Base-by-base conservation (phyloP, 1,140 invertebrate genomes). In the Dicyema japonicum region DNA sequence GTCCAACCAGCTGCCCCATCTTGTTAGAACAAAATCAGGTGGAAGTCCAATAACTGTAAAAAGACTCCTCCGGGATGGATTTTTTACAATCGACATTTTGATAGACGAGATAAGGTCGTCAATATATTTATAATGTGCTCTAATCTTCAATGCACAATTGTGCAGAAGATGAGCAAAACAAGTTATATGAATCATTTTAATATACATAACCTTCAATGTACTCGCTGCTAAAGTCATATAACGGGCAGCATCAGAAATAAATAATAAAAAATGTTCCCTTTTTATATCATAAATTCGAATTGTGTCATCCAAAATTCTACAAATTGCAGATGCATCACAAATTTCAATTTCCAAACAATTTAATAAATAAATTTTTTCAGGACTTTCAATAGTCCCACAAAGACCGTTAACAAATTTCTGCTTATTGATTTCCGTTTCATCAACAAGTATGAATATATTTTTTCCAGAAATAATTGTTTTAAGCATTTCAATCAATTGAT, bases 11-110 rank as follows among this genome's bases (percentile, higher is more conserved):
- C 7, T 15, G 5, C 15, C 26, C 26, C 26, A 28, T 18, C 26
- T 17, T 9, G 17, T 28, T 5, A 28, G 17, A 6, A 28, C 14
- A 4, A 19, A 9, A 14, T 28, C 6, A 18, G 26, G 17, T 15
- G 26, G 26, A 5, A 12, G 18, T 7, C 15, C 17, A 6, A 28
- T 19, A 12, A 19, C 5, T 6, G 11, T 12, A 14, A 28, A 28
- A 7, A 28, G 17, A 8, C 15, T 18, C 14, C 14, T n/a, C n/a
- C n/a, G n/a, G n/a, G n/a, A n/a, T n/a, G n/a, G n/a, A 14, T 7
- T 28, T 17, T 28, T 28, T n/a, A 28, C 16, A 4, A 14, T 18
- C 16, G 21, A 19, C 7, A 19, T 13, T 19, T 28, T 28, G 7
- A 28, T 17, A 19, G 15, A 18, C 11, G 26, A 21, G 11, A 28